Base-by-base conservation (phyloP, 2,888 invertebrate genomes). In the Hyposoter didymator region DNA sequence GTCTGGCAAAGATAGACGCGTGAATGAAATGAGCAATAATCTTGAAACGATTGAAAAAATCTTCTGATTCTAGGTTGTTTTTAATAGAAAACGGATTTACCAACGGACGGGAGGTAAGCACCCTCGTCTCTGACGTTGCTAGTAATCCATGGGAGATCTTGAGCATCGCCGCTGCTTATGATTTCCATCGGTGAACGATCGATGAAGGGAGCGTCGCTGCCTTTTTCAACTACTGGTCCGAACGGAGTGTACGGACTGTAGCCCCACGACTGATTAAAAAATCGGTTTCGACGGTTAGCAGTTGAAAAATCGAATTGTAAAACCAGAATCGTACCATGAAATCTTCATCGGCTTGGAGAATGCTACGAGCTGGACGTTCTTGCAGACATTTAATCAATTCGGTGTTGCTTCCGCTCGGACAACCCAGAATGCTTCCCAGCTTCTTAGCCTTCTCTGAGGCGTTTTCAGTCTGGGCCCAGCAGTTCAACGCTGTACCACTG, bases 241-340 rank as follows among this genome's bases (percentile, higher is more conserved):
- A 97, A 97, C 0, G 96, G 96, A 0, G 96, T 95, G 91, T 96
- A 96, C 85, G 97, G 95, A 92, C 96, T 95, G 90, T 96, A 96
- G 19, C 96, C 92, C 94, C 95, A 95, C 35, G 95, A 94, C 95
- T 95, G 85, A 66, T 79, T 45, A 32, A 62, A 17, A 45, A 55
- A 73, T 43, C n/a, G 28, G 28, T n/a, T 5, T 52, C 6, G 6
- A 4, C 2, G n/a, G 19, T n/a, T n/a, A 28, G 12, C 5, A 14
- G 28, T 14, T 28, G 2, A 0, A n/a, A 39, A 19, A 39, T 66
- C 43, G 47, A 39, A 3, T 28, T 64, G 28, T 17, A 12, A 49
- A 49, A 19, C 1, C 3, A 4, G 22, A 69, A 43, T 78, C 49
- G 87, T 92, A 96, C 96, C 94, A 94, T 95, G 93, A 95, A 96